Percentiles rank a stretch among this genome's conserved stretches.
Evolutionary conservation across 2,113 vertebrate genomes (phyloP).

Genomic region (Megaleporinus macrocephalus): DNA sequence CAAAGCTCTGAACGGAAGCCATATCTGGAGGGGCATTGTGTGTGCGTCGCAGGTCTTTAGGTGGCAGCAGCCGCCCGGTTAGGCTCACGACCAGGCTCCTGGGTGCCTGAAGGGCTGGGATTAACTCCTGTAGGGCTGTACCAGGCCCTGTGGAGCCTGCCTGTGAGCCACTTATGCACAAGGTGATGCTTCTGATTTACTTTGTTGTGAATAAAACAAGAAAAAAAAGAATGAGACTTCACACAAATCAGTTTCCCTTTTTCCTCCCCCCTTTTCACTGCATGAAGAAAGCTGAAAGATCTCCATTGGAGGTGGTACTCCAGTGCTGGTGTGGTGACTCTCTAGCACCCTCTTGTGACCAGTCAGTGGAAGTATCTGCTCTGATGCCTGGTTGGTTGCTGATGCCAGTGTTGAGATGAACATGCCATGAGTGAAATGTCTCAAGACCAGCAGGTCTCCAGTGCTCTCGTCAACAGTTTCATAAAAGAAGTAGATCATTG

Average conservation of each 20-base stretch:
- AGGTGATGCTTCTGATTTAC: constrained; percentile 33
- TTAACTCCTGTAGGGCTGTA: neutral
- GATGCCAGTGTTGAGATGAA: too few relatives aligned
- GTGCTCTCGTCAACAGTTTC: too few relatives aligned
- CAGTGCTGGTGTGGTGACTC: too few relatives aligned
- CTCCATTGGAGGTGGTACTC: too few relatives aligned
- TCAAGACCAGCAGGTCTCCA: too few relatives aligned
- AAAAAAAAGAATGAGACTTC: constrained; percentile 9
- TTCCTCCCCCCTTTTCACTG: neutral
- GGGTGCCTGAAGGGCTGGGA: neutral
- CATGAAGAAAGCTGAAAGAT: neutral
- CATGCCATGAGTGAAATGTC: too few relatives aligned
- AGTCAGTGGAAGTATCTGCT: neutral
- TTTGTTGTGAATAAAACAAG: constrained; percentile 36
- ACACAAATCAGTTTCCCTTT: neutral
- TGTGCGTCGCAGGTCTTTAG: neutral
- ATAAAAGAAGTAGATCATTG: too few relatives aligned
- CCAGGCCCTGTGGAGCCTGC: neutral
- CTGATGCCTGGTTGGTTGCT: too few relatives aligned
- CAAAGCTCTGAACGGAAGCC: constrained; percentile 31
- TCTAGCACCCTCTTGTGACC: constrained; percentile 26
- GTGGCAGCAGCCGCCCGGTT: neutral
- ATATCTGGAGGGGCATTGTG: neutral
- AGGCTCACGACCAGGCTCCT: neutral
- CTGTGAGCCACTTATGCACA: constrained; percentile 34